Evolutionary conservation across 1,140 invertebrate species (phyloP).

Genomic region (Parapsyche elsis): DNA sequence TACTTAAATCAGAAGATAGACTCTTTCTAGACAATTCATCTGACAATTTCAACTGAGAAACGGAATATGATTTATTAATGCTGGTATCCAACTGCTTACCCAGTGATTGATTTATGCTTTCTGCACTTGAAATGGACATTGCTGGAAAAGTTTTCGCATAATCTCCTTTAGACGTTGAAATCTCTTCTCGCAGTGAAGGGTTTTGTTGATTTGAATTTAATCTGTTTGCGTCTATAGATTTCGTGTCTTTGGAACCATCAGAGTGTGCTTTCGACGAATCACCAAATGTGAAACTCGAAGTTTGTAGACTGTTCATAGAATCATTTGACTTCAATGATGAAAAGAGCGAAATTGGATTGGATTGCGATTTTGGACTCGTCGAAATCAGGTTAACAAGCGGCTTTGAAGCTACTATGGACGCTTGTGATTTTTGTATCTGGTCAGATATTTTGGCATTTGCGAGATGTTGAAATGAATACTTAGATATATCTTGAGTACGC

Average conservation of each 20-base stretch:
- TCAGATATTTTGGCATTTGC: slow-evolving; percentile 51
- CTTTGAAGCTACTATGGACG: slow-evolving; percentile 43
- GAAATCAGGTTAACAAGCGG: slow-evolving; percentile 39
- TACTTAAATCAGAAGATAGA: slow-evolving; percentile 60
- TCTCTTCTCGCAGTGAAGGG: slow-evolving; percentile 30
- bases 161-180: slow-evolving; percentile 36
- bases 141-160: slow-evolving; percentile 47
- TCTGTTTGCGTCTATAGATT: slow-evolving; percentile 30
- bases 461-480: slow-evolving; percentile 53
- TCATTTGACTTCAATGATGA: slow-evolving; percentile 47
- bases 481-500: slow-evolving; percentile 42
- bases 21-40: slow-evolving; percentile 59
- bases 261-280: slow-evolving; percentile 45
- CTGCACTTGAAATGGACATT: slow-evolving; percentile 49
- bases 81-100: slow-evolving; percentile 57
- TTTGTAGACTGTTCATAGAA: slow-evolving; percentile 32
- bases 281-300: slow-evolving; percentile 49
- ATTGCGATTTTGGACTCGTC: slow-evolving; percentile 47
- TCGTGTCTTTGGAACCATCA: slow-evolving; percentile 50
- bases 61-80: slow-evolving; percentile 63
- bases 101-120: slow-evolving; percentile 50
- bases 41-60: slow-evolving; percentile 60
- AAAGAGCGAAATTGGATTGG: slow-evolving; percentile 43
- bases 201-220: slow-evolving; percentile 39
- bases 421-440: slow-evolving; percentile 48